These are phyloP conservation scores for Imbricaverruca yamaguchii DNA, from an alignment of 2,888 invertebrate genomes.

Conservation along the genomic window DNA sequence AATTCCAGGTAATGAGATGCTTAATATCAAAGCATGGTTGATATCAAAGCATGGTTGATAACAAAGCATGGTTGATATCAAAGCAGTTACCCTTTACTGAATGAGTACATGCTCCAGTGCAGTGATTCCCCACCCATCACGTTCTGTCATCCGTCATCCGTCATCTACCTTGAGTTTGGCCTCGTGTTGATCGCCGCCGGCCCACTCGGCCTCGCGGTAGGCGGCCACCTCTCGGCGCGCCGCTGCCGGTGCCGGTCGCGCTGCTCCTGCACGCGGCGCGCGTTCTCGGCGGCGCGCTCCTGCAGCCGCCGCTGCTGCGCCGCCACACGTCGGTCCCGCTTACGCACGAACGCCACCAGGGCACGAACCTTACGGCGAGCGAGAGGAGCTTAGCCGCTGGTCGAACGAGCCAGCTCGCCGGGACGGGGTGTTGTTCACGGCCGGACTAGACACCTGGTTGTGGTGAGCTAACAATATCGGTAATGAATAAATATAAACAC, in stretches of 20 bases:
- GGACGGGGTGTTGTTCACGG: no score
- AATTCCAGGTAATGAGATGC: no score
- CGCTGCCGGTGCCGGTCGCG: slow-evolving; percentile 91
- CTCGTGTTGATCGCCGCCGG: not conserved
- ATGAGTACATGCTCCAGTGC: not conserved
- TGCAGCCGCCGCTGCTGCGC: slow-evolving; percentile 35
- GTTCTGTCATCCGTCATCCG: not conserved
- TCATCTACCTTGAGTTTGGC: not conserved
- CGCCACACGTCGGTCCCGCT: slow-evolving; percentile 82
- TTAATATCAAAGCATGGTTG: no score
- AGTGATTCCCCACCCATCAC: no score
- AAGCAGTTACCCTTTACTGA: not conserved
- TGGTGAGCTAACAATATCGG: no score
- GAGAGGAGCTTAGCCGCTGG: no score
- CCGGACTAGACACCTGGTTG: no score
- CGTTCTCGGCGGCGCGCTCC: slow-evolving; percentile 33
- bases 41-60: no score
- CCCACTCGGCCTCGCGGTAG: slow-evolving; percentile 4
- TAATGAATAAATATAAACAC: no score
- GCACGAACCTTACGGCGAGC: slow-evolving; percentile 51
- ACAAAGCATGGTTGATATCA: no score
- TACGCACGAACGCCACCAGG: slow-evolving; percentile 85
- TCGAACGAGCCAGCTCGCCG: no score
- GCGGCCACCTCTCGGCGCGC: slow-evolving; percentile 40
- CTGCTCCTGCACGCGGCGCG: slow-evolving; percentile 84